phyloP scores from a whole-genome alignment of 2,888 invertebrate genomes.

The Heliconius erato region DNA sequence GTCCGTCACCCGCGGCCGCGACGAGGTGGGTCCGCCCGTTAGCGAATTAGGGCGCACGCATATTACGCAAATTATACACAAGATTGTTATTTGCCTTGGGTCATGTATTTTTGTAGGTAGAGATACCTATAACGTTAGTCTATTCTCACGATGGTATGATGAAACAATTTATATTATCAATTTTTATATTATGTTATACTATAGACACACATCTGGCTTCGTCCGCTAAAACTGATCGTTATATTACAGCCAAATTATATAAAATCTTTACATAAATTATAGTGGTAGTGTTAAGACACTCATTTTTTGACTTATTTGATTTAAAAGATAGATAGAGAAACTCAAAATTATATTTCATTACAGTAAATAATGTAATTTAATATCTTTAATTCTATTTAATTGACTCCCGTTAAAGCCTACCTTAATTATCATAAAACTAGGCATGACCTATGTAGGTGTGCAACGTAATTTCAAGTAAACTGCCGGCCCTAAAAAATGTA shows the following conservation, averaged over 20 bases:
- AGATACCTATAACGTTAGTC: not conserved
- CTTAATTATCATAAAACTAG: conserved; percentile 29
- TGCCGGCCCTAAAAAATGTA: not conserved
- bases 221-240: too few species aligned
- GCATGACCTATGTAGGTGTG: conserved; percentile 11
- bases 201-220: too few species aligned
- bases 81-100: conserved; percentile 19
- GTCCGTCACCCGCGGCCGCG: conserved; percentile 2
- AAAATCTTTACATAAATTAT: too few species aligned
- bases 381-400: not conserved
- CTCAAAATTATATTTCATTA: too few species aligned
- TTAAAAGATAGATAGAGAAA: too few species aligned
- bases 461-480: conserved; percentile 7
- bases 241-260: too few species aligned
- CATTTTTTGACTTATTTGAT: too few species aligned
- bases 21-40: conserved; percentile 10
- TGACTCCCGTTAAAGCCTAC: not conserved
- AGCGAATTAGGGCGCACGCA: conserved; percentile 22
- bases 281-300: too few species aligned
- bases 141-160: not conserved
- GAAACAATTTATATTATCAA: too few species aligned
- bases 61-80: conserved; percentile 25
- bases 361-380: too few species aligned
- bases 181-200: not conserved
- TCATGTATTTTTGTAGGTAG: not conserved